Evolutionary conservation across 2,888 invertebrate species (phyloP), one percentile per base, ranked within the genome.

Genomic region (Calameuta pallipes): DNA sequence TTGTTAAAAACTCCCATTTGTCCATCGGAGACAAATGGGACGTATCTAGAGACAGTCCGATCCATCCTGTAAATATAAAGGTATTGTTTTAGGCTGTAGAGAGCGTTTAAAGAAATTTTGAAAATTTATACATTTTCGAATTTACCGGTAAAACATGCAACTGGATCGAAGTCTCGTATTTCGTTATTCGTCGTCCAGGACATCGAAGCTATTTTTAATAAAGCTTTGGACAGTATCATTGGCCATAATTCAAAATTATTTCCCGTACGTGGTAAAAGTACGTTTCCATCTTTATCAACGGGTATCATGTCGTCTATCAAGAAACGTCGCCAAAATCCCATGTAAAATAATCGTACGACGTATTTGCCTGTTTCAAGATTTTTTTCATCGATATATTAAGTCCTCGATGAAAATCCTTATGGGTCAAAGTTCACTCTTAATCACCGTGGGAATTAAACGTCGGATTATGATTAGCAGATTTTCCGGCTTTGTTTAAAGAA

Each of bases 271-370:
- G 93, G 93, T 37, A 93, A 85, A 34, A 93, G 85, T 2, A 92
- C 83, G 35, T 87, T 85, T 13, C 89, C 88, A 0, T 82, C 79
- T 11, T 80, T 74, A 82, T 92, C 91, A 3, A 93, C 79, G 1
- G 93, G 93, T 23, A 93, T 83, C 73, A 82, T 85, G 83, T 93
- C 93, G 82, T 93, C 93, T 1, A 93, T 90, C 13, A 89, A 84
- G 11, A 93, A 85, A 79, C 91, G 90, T 73, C 93, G 88, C 93
- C 93, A 93, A 30, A 86, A 84, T 12, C 93, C 93, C 90, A 93
- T 82, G 89, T 92, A 92, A 82, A 90, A 92, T 9, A 93, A 83
- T 1, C 93, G 89, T 3, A 93, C 89, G 1, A 92, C 81, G 82
- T 93, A 93, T 85, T 92, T 92, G 33, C 93, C 93, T 92, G 78